These are phyloP conservation scores for Cryptus armator DNA, from an alignment of 2,888 invertebrate species.

Conservation along the genomic window DNA sequence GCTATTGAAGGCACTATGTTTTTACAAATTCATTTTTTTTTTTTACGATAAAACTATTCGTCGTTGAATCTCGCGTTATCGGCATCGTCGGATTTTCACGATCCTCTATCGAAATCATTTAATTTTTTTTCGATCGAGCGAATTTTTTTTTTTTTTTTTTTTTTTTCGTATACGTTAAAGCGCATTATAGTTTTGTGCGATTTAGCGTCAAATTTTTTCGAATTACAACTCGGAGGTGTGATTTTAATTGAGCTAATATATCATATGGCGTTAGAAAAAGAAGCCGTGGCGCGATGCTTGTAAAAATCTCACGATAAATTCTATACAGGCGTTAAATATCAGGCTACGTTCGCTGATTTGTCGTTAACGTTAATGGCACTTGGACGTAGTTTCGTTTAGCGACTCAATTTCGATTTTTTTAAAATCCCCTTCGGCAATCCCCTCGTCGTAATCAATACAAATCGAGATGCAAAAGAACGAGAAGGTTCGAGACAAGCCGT, in stretches of 20 bases:
- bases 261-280: slow-evolving; percentile 16
- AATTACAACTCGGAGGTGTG: slow-evolving; percentile 16
- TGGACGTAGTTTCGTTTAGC: slow-evolving; percentile 60
- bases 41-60: slow-evolving; percentile 38
- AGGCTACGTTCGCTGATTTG: slow-evolving; percentile 39
- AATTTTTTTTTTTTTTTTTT: background rate
- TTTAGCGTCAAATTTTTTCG: slow-evolving; percentile 10
- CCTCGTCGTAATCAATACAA: slow-evolving; percentile 9
- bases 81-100: slow-evolving; percentile 3
- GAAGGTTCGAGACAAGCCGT: slow-evolving; percentile 43
- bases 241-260: slow-evolving; percentile 28
- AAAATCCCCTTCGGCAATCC: slow-evolving; percentile 29
- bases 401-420: slow-evolving; percentile 17
- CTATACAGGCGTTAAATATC: slow-evolving; percentile 27
- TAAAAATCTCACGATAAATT: slow-evolving; percentile 48
- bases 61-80: slow-evolving; percentile 6
- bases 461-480: slow-evolving; percentile 26
- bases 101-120: background rate
- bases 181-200: slow-evolving; percentile 23
- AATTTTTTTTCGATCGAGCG: background rate
- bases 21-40: slow-evolving; percentile 22
- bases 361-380: slow-evolving; percentile 67
- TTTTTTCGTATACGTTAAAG: slow-evolving; percentile 31
- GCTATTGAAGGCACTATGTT: slow-evolving; percentile 67
- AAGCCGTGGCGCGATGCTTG: slow-evolving; percentile 30